phyloP scores from a whole-genome alignment of 2,888 invertebrate genomes.

The Norana najaformis region DNA sequence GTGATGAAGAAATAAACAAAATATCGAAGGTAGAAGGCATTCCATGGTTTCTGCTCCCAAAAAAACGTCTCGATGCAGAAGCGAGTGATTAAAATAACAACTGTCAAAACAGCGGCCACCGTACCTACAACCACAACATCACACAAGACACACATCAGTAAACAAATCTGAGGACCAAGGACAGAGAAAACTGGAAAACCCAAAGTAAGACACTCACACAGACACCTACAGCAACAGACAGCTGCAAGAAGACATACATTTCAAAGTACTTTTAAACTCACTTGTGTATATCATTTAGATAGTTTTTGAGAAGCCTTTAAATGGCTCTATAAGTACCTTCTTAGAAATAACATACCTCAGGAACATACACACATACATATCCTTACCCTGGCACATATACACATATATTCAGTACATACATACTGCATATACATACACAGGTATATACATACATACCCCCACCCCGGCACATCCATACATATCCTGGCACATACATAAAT shows the following conservation, averaged over 20 bases:
- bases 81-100: conserved; percentile 90
- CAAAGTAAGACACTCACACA: background rate
- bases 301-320: too few species aligned
- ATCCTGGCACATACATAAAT: too few species aligned
- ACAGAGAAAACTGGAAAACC: background rate
- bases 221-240: background rate
- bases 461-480: too few species aligned
- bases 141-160: background rate
- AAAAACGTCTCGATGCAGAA: conserved; percentile 91
- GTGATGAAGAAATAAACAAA: conserved; percentile 97
- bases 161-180: background rate
- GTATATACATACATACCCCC: too few species aligned
- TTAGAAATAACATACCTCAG: too few species aligned
- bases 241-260: too few species aligned
- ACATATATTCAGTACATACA: too few species aligned
- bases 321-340: too few species aligned
- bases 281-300: too few species aligned
- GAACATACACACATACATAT: too few species aligned
- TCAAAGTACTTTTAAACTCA: too few species aligned
- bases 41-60: conserved; percentile 70
- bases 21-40: conserved; percentile 72
- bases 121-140: conserved; percentile 67
- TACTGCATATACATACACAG: too few species aligned
- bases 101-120: conserved; percentile 94
- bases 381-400: background rate